A percentile compares a stretch with the other conserved stretches of the same genome.
Conservation (phyloP, 2,113 vertebrate genomes). For the Rhinolophus sinicus region DNA sequence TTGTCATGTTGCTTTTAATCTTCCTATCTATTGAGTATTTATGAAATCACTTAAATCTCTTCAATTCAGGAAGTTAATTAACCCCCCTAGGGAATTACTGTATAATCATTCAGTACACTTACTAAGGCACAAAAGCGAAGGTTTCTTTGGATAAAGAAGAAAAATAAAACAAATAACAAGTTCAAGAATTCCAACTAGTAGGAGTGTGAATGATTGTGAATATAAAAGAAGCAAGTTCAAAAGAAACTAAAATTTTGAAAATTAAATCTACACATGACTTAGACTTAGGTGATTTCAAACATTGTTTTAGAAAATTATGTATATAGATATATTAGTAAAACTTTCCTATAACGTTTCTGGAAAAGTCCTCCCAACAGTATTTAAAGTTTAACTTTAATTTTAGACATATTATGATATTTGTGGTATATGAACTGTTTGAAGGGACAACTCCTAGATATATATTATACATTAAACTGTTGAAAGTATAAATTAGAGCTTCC, state of each 20-base stretch:
- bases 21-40: neutral
- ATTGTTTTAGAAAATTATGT: neutral
- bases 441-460: neutral
- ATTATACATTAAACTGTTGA: neutral
- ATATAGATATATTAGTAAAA: neutral
- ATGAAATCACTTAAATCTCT: neutral
- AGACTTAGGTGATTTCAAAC: neutral
- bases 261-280: neutral
- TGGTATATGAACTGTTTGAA: neutral
- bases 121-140: neutral
- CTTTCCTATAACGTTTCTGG: neutral
- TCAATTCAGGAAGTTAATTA: slow-evolving; percentile 3
- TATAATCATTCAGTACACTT: neutral
- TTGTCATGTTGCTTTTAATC: neutral
- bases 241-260: neutral
- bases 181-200: neutral
- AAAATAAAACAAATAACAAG: neutral
- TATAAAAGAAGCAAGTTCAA: neutral
- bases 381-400: neutral
- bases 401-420: neutral
- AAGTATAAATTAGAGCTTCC: neutral
- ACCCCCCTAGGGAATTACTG: neutral
- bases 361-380: neutral
- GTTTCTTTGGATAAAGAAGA: neutral
- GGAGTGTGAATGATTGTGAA: neutral